These are phyloP conservation scores for Diorhabda elongata DNA, from an alignment of 1,140 invertebrate species.

Conservation along the genomic window DNA sequence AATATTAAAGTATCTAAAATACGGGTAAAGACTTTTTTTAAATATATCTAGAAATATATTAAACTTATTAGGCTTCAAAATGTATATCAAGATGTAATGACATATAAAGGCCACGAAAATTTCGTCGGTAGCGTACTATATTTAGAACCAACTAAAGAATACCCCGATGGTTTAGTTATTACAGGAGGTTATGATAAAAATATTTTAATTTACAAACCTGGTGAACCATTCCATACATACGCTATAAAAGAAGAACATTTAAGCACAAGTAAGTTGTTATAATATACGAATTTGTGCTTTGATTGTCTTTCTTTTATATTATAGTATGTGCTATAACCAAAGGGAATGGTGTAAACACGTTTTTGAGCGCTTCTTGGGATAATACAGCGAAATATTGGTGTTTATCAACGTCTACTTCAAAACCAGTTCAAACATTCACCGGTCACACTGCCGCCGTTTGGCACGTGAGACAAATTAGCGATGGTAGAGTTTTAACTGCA, in stretches of 20 bases:
- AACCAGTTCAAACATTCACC: conserved; percentile 54
- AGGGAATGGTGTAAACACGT: conserved; percentile 52
- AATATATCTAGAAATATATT: too few relatives aligned
- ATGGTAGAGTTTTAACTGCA: conserved; percentile 70
- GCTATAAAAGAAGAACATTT: conserved; percentile 71
- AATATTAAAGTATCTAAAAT: too few relatives aligned
- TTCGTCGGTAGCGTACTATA: conserved; percentile 79
- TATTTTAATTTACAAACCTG: conserved; percentile 71
- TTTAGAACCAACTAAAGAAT: conserved; percentile 62
- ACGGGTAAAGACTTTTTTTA: too few relatives aligned
- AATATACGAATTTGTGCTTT: neutral
- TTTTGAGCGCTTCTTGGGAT: conserved; percentile 89
- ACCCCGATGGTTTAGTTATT: conserved; percentile 73
- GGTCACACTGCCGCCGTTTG: conserved; percentile 88
- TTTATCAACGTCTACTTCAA: conserved; percentile 50
- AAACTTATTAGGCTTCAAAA: conserved; percentile 32
- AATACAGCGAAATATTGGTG: conserved; percentile 79
- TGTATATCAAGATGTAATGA: conserved; percentile 54
- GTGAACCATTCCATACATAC: conserved; percentile 61
- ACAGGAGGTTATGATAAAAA: conserved; percentile 86
- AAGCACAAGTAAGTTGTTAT: conserved; percentile 57
- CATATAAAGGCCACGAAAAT: conserved; percentile 77
- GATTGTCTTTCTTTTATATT: conserved; percentile 18
- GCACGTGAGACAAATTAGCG: conserved; percentile 66
- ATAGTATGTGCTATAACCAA: conserved; percentile 63